A percentile compares a stretch with the other conserved stretches of the same genome.
These are phyloP conservation scores for Ceyx melanurus DNA, from an alignment of 2,113 vertebrate genomes.

Conservation along the genomic window DNA sequence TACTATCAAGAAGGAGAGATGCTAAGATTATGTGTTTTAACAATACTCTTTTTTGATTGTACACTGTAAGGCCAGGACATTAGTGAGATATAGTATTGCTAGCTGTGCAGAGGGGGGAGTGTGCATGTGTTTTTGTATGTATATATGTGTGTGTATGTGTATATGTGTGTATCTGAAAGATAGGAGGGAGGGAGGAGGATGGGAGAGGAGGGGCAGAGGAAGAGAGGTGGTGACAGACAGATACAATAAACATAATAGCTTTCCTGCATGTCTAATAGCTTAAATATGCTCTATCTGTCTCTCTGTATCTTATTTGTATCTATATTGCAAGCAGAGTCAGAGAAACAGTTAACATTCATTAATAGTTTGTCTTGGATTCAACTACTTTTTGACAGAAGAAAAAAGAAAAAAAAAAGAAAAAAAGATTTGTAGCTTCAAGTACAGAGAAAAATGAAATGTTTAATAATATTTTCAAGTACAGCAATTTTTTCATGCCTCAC, in stretches of 20 bases:
- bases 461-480: slow-evolving; percentile 37
- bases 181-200: neutral
- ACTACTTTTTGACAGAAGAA: neutral
- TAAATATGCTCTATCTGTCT: slow-evolving; percentile 62
- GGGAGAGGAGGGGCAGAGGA: neutral
- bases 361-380: slow-evolving; percentile 53
- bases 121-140: neutral
- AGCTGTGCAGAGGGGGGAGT: slow-evolving; percentile 49
- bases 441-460: slow-evolving; percentile 16
- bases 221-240: slow-evolving; percentile 68
- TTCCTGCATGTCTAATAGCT: slow-evolving; percentile 92
- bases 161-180: neutral
- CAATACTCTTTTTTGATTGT: slow-evolving; percentile 56
- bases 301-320: neutral
- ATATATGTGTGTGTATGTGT: no score
- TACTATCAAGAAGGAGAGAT: slow-evolving; percentile 69
- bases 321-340: slow-evolving; percentile 48
- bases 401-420: neutral
- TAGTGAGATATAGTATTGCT: slow-evolving; percentile 78
- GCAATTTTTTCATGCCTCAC: neutral
- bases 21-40: slow-evolving; percentile 64
- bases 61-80: slow-evolving; percentile 69
- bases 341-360: slow-evolving; percentile 63
- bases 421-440: slow-evolving; percentile 11
- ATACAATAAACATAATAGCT: slow-evolving; percentile 91